These are phyloP conservation scores for Proisotoma minuta DNA, from an alignment of 2,888 invertebrate genomes.

Conservation along the genomic window DNA sequence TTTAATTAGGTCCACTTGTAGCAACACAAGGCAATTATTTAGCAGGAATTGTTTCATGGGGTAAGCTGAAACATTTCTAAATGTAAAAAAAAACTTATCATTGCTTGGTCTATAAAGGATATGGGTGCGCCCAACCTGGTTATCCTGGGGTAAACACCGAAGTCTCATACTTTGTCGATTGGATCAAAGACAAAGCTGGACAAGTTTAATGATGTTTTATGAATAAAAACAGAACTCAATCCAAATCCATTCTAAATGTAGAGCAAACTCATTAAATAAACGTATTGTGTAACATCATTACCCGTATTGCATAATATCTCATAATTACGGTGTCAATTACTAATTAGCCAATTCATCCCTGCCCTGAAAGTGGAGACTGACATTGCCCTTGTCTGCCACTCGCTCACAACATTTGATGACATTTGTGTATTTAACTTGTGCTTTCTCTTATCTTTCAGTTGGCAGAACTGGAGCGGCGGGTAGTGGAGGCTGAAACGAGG, in stretches of 20 bases:
- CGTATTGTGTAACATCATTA: no score
- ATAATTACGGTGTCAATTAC: no score
- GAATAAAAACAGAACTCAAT: no score
- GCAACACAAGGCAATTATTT: slow-evolving; percentile 14
- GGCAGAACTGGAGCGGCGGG: slow-evolving; percentile 87
- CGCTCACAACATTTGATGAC: no score
- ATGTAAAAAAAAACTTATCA: not conserved
- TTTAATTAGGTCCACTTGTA: slow-evolving; percentile 13
- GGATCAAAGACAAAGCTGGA: slow-evolving; percentile 11
- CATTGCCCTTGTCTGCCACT: no score
- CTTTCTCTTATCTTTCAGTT: slow-evolving; percentile 61
- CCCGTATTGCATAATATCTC: no score
- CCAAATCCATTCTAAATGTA: no score
- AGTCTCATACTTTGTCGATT: slow-evolving; percentile 18
- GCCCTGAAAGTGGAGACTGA: no score
- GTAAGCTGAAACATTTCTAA: not conserved
- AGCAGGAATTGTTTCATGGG: slow-evolving; percentile 31
- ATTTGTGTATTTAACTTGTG: not conserved
- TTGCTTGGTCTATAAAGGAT: not conserved
- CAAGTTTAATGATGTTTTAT: not conserved
- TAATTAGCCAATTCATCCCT: no score
- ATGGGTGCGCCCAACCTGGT: slow-evolving; percentile 11
- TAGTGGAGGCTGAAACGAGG: slow-evolving; percentile 84
- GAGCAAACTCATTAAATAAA: no score
- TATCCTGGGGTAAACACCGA: slow-evolving; percentile 24